Base-by-base conservation (phyloP, 2,888 invertebrate species). In the Heliconius charithonia region DNA sequence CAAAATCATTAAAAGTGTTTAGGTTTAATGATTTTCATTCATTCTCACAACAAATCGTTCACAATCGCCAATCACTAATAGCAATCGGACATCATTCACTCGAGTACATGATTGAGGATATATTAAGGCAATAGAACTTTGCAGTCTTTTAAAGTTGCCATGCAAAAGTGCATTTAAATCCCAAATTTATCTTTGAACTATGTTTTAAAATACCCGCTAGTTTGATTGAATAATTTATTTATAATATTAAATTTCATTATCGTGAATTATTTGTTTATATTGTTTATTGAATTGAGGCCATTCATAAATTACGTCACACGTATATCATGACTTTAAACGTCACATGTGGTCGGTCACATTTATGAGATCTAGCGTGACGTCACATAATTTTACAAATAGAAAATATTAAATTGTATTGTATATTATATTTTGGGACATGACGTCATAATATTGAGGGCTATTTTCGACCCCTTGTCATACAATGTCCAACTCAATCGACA, bases 121-220 rank as follows among this genome's bases (percentile, higher is more conserved):
- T 70, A 76, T 77, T 83, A 83, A 83, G 83, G 82, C 82, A 82
- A 83, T 81, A 66, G 63, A 71, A 77, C 76, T 62, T 80, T 79
- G 72, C 82, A 83, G 83, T 83, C 83, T 83, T 83, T 56, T 79
- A 72, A 72, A 59, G 37, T 73, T 78, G 74, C 67, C 51, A 78
- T 79, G 45, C 41, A 73, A 80, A 73, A 63, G n/a, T 75, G 73
- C 63, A 74, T 77, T 22, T 67, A 56, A 66, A 77, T 78, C 63
- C 51, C 67, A 67, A 41, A 69, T 45, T 69, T 71, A 71, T 10
- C 32, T 56, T 79, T 67, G 32, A 74, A 76, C 37, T 76, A 41
- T 25, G 32, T 67, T 59, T 63, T 70, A 63, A 27, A 29, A 71
- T 41, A 76, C 73, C 62, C 75, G 75, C 72, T 67, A 73, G 22